Evolutionary conservation across 2,797 vertebrate species (phyloP), one percentile per base, ranked within the genome.

Genomic region (Channallabes apus): DNA sequence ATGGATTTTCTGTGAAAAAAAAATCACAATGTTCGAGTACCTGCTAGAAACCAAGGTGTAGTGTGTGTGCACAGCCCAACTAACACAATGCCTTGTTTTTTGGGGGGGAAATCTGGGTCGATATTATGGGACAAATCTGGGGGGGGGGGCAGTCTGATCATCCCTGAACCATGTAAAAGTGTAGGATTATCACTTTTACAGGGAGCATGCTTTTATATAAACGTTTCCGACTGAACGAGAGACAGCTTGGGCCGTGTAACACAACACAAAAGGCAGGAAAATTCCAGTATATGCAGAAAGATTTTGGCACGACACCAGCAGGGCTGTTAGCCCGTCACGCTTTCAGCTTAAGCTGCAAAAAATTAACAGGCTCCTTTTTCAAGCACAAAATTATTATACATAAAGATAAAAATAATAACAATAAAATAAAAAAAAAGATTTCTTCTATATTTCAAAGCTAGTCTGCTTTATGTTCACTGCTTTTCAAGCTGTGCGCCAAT

Each of bases 261-360:
- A 65, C 24, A 22, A 62, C 78, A 65, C 61, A 79, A 46, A 79
- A 62, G 6, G 32, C 22, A 38, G 32, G 32, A 78, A 38, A 24
- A 38, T 78, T 62, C 76, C 58, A 41, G 32, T 61, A 61, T 35
- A 61, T 35, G 51, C 51, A 76, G 27, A 27, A 58, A 58, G 51
- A 35, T 18, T 59, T 41, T 62, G 58, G 77, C 58, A 15, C 58
- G 41, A 38, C 12, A 41, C 32, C 77, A n/a, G 58, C 35, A n/a
- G 32, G 24, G 35, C 35, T 51, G 59, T 46, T 29, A 64, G 14
- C n/a, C 58, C 24, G 62, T 80, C 62, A 32, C 24, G 59, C 62
- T 65, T 80, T 80, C 6, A 67, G 38, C 61, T 80, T 46, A 65
- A 80, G 61, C 41, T 12, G 79, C 17, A 51, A 38, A 32, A 54